phyloP scores from a whole-genome alignment of 2,113 vertebrate species.

The Apistogramma diplotaenia region DNA sequence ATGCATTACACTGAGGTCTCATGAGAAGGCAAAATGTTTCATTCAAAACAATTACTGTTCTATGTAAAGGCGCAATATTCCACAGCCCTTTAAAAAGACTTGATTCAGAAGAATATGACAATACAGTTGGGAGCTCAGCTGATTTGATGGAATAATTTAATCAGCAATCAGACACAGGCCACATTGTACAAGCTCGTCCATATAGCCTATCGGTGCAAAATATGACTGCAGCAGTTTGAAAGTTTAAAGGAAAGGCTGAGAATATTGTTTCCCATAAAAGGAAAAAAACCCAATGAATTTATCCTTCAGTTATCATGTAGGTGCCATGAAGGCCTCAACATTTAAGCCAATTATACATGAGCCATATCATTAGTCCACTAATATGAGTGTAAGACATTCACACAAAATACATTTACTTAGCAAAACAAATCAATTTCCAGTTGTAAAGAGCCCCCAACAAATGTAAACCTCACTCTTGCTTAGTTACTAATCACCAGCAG shows the following conservation, averaged over 20 bases:
- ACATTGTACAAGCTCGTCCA: background rate
- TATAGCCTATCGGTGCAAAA: background rate
- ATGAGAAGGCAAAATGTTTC: slow-evolving; percentile 4
- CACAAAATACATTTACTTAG: background rate
- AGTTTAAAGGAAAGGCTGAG: background rate
- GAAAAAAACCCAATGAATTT: background rate
- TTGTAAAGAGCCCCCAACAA: background rate
- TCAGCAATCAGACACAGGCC: background rate
- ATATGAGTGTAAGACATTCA: background rate
- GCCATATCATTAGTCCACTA: background rate
- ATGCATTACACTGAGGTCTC: background rate
- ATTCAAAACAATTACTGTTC: slow-evolving; percentile 3
- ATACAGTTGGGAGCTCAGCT: slow-evolving; percentile 13
- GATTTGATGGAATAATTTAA: background rate
- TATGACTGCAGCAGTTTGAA: background rate
- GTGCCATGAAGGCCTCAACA: background rate
- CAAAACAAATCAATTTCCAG: background rate
- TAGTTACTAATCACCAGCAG: background rate
- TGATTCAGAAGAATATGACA: slow-evolving; percentile 13
- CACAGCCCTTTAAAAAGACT: slow-evolving; percentile 1
- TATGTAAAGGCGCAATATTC: background rate
- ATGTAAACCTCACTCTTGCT: background rate
- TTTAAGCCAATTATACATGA: background rate
- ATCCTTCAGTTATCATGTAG: background rate
- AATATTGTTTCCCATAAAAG: background rate